Evolutionary conservation across 2,113 vertebrate genomes (phyloP), one percentile per base, ranked within the genome.

Genomic region (Colistium nudipinnis): DNA sequence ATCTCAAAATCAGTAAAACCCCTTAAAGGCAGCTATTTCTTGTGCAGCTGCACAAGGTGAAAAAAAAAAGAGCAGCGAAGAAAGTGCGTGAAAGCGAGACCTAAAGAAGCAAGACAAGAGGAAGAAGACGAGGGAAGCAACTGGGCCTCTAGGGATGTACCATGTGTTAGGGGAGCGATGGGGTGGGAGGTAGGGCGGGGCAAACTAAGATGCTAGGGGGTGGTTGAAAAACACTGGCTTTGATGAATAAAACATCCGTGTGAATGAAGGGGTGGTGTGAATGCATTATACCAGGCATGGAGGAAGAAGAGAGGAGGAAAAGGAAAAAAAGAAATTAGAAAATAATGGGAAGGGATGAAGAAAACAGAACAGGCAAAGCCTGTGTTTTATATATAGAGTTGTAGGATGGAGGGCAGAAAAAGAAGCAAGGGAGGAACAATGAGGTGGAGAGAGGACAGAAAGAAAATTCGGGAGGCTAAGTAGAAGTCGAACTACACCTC

Each of bases 241-340:
- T 94, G 92, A 93, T 94, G 93, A 93, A 94, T 93, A 92, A 93
- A 93, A 93, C 90, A 94, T 94, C 62, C 0, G 22, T 53, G n/a
- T 81, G 83, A 91, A 90, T 85, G 86, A 92, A 92, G 85, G 78
- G 83, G 74, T 66, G 86, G 84, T 67, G 86, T 87, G 91, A 91
- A 92, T 92, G 85, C 76, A 90, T 93, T 89, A 92, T 83, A 60
- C 22, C 60, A 48, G 45, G 70, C 66, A 9, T 24, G 30, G 47
- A 70, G 38, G 76, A 53, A 68, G 76, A 71, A 45, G 60, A 53
- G 53, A 39, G 33, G 64, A 70, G 43, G 55, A 43, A 49, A 19
- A 51, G n/a, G 52, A 39, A 36, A 36, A 36, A 8, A 24, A 52
- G 43, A 59, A 55, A 69, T 19, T 51, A 7, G 9, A 62, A 56